Conservation (phyloP, 2,113 vertebrate genomes). For the Forbesichthys papilliferus region DNA sequence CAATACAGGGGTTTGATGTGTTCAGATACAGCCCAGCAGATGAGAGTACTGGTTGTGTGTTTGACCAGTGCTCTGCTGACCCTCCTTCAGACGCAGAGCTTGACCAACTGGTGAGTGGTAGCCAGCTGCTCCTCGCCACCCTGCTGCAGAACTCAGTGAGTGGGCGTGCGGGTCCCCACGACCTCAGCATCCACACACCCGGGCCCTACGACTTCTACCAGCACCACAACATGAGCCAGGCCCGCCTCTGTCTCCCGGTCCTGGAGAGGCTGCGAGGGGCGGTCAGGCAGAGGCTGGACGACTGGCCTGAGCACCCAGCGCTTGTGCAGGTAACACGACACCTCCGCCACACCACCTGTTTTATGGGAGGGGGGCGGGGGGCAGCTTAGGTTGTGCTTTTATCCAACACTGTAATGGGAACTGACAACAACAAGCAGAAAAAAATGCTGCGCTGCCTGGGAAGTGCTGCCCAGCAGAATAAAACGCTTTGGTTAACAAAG, state of each 20-base stretch:
- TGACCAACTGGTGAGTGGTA: constrained; percentile 83
- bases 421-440: too few species aligned
- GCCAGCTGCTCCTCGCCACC: constrained; percentile 85
- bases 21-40: too few species aligned
- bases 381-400: too few species aligned
- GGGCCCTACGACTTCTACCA: constrained; percentile 95
- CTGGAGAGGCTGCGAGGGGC: constrained; percentile 80
- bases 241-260: constrained; percentile 83
- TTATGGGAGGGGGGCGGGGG: too few species aligned
- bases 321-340: constrained; percentile 84
- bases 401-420: too few species aligned
- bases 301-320: constrained; percentile 94
- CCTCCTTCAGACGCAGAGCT: constrained; percentile 81
- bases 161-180: constrained; percentile 66
- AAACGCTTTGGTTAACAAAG: too few species aligned
- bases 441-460: too few species aligned
- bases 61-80: neutral
- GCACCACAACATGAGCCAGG: constrained; percentile 88
- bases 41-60: neutral
- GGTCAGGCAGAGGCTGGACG: constrained; percentile 80
- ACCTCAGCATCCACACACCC: constrained; percentile 75
- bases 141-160: constrained; percentile 87
- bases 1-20: too few species aligned
- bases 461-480: too few species aligned
- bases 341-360: neutral